Conservation (phyloP, 2,113 vertebrate genomes). For the Plectropomus leopardus region DNA sequence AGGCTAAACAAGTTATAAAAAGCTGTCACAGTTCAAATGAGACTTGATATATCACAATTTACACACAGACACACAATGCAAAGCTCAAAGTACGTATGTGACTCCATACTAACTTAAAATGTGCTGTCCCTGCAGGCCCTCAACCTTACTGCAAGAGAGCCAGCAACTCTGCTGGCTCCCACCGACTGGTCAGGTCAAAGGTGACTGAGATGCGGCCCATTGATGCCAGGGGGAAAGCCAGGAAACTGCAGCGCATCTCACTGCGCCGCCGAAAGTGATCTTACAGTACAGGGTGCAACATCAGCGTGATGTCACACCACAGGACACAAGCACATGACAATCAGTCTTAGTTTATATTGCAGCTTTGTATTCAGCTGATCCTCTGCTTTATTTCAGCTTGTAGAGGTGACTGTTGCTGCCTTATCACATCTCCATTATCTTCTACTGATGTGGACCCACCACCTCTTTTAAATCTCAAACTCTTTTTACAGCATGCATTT, state of each 20-base stretch:
- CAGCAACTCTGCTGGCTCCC: constrained; percentile 84
- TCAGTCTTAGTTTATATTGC: background rate
- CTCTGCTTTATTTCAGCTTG: background rate
- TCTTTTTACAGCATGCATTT: background rate
- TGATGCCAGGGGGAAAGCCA: constrained; percentile 90
- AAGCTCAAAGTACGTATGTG: background rate
- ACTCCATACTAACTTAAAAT: background rate
- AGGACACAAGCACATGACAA: background rate
- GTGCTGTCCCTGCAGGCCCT: constrained; percentile 26
- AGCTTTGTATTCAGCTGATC: background rate
- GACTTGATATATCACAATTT: background rate
- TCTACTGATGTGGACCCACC: background rate
- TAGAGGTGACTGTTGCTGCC: background rate
- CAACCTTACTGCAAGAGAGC: constrained; percentile 84
- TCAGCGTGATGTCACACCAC: background rate
- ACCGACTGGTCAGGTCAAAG: constrained; percentile 78
- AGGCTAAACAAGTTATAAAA: background rate
- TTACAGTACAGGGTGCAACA: background rate
- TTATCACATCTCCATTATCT: background rate
- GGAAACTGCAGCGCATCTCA: constrained; percentile 91
- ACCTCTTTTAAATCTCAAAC: background rate
- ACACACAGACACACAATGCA: background rate
- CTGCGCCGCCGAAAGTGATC: constrained; percentile 86
- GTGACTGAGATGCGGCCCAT: constrained; percentile 79
- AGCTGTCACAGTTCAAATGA: background rate